Base-by-base conservation (phyloP, 2,113 vertebrate species). In the Burhinus oedicnemus region DNA sequence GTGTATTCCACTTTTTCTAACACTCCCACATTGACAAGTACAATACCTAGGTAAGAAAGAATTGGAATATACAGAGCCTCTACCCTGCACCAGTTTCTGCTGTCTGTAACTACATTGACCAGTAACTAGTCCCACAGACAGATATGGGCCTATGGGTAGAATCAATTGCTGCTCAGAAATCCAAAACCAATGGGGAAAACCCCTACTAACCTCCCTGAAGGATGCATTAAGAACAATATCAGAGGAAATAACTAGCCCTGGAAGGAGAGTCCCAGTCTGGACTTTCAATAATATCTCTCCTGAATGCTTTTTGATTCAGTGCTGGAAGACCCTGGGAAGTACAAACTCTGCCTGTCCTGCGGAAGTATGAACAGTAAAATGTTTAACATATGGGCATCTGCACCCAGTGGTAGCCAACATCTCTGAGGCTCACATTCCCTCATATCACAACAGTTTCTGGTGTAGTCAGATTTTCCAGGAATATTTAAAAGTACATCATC, bases 1-100 rank as follows among this genome's bases (percentile, higher is more conserved):
- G 90, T 96, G 8, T 92, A 98, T 57, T 97, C 95, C 9, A 85
- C 76, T 84, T 92, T 98, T 83, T 96, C 98, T 9, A 95, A 90
- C 19, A 34, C 94, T 20, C 90, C 97, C 1, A 23, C 82, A 51
- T 16, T 90, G 90, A 91, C 80, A 94, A 97, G 68, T 42, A 55
- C 58, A 44, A 18, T 7, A 11, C 45, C 70, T 7, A 98, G 98
- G 99, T 99, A 98, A 97, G 98, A 87, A 86, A 42, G 13, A n/a
- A 47, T 58, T 36, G 22, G 47, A 77, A 42, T 66, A 11, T 27
- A 19, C 30, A 30, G 3, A 27, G 16, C 16, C 36, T 83, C 26
- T 40, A 12, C 23, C 6, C 4, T 9, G 18, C 29, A 27, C 32
- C 34, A 34, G 5, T 82, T 95, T 90, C 27, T 76, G 34, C 25